Base-by-base conservation (phyloP, 1,140 invertebrate species). In the Dendrolimus kikuchii region DNA sequence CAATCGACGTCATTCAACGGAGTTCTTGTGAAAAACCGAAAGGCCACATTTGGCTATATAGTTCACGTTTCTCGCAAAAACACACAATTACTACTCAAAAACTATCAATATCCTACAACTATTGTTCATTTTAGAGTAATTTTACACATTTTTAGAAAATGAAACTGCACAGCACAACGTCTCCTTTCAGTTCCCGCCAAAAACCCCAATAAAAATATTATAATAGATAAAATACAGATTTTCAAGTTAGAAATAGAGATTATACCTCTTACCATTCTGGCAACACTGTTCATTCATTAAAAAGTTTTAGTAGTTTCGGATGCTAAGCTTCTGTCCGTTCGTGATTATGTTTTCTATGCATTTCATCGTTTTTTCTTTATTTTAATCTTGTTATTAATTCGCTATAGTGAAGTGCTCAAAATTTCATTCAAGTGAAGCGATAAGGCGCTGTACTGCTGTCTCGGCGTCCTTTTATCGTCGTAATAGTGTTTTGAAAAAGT, bases 401-500 rank as follows among this genome's bases (percentile, higher is more conserved):
- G 23, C 23, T 7, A 46, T n/a, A 45, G 41, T 40, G 48, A 40
- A n/a, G 5, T 38, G 23, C 23, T 23, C 23, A 23, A 23, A 45
- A 45, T n/a, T 45, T n/a, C 5, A 45, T 40, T 10, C 41, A 41
- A 36, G 10, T 8, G 44, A 36, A 44, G 36, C 7, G 41, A n/a
- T 49, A 37, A 23, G 5, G 40, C 23, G 43, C 23, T 37, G 42
- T 9, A 6, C 40, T 46, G 38, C 41, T 38, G 40, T 49, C 4
- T 49, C 40, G 4, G 40, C 9, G 46, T 39, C 40, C 40, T 55
- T 9, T 38, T 45, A 52, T 36, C 37, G 49, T 51, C 23, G 23
- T 23, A 46, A 7, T 48, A 42, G 23, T 59, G 52, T 71, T 68
- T 66, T 67, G 56, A 64, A 69, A 23, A 72, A 72, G 66, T 72